Evolutionary conservation across 2,797 vertebrate genomes (phyloP).

Genomic region (Takifugu rubripes): DNA sequence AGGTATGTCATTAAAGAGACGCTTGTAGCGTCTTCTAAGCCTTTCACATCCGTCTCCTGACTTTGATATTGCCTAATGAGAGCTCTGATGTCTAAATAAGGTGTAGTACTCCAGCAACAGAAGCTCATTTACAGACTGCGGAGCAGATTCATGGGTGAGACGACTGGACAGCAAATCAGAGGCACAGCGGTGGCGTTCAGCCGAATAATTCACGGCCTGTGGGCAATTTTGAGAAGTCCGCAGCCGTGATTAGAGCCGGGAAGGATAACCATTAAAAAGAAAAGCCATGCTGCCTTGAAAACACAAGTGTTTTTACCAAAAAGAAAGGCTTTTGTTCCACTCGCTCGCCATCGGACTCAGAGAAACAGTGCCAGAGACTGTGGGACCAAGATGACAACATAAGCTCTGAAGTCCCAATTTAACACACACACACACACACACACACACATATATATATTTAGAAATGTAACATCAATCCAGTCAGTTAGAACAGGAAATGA

Average conservation of each 20-base stretch:
- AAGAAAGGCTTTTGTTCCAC: too few species aligned
- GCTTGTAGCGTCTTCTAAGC: constrained; percentile 26
- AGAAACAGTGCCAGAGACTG: constrained; percentile 34
- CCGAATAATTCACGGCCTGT: constrained; percentile 45
- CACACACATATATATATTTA: constrained; percentile 6
- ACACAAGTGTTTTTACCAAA: constrained; percentile 30
- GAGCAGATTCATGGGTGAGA: constrained; percentile 58
- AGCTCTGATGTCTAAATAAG: constrained; percentile 61
- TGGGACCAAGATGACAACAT: constrained; percentile 20
- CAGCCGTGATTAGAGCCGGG: constrained; percentile 64
- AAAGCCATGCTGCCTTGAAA: constrained; percentile 23
- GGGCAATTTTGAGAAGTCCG: constrained; percentile 49
- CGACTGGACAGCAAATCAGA: constrained; percentile 64
- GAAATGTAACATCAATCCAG: constrained; percentile 22
- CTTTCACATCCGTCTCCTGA: constrained; percentile 37
- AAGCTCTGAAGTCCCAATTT: constrained; percentile 1
- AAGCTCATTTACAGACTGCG: constrained; percentile 60
- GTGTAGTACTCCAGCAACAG: constrained; percentile 49
- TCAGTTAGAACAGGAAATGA: constrained; percentile 26
- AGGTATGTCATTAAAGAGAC: constrained; percentile 41
- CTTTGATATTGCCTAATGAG: constrained; percentile 63
- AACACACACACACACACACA: too few species aligned
- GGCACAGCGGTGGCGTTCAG: constrained; percentile 33
- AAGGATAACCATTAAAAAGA: constrained; percentile 44
- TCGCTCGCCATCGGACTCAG: constrained; percentile 1